Evolutionary conservation across 2,797 vertebrate genomes (phyloP).

Genomic region (Notamacropus eugenii): DNA sequence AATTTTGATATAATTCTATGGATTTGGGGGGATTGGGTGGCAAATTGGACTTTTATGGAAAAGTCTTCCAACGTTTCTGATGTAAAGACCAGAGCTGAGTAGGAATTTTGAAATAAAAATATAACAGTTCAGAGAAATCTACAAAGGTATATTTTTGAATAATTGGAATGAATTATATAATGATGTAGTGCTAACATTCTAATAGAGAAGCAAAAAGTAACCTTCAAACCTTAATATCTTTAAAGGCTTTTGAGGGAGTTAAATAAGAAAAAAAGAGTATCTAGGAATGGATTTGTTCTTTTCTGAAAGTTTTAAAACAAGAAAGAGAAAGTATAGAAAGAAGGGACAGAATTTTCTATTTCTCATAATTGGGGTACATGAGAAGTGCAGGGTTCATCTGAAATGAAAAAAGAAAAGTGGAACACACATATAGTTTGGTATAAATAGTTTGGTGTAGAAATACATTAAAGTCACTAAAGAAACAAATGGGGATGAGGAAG

Average conservation of each 20-base stretch:
- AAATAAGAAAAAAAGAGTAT: not conserved
- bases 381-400: not conserved
- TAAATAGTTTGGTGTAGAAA: not conserved
- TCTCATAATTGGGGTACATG: not conserved
- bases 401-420: not conserved
- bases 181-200: not conserved
- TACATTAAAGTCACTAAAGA: not conserved
- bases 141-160: not conserved
- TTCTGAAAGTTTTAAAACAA: not conserved
- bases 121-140: not conserved
- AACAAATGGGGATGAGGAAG: not conserved
- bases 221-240: not conserved
- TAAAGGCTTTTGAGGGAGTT: not conserved
- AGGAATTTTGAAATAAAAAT: not conserved
- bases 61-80: not conserved
- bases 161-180: not conserved
- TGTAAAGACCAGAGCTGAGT: not conserved
- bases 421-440: not conserved
- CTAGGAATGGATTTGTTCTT: not conserved
- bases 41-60: not conserved
- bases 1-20: not conserved
- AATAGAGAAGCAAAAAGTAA: not conserved
- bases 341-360: not conserved
- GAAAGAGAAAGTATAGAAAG: not conserved
- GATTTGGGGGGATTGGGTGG: no score